phyloP scores from a whole-genome alignment of 2,797 vertebrate species.

The Gymnocypris eckloni region DNA sequence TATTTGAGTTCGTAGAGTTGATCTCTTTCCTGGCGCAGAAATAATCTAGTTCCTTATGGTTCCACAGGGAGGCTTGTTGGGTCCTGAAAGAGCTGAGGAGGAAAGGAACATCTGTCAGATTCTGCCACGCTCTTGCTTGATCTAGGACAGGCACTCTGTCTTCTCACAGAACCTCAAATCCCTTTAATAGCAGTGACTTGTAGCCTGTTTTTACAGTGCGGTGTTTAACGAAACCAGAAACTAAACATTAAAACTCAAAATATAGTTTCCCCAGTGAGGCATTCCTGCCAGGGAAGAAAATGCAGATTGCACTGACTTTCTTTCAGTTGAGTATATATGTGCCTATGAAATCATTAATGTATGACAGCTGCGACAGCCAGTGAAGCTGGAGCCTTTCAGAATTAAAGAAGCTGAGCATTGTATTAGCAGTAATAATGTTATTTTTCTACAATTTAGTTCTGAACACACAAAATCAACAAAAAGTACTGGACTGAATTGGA shows the following conservation, averaged over 20 bases:
- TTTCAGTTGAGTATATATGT: neutral
- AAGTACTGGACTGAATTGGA: neutral
- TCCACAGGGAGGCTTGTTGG: slow-evolving; percentile 37
- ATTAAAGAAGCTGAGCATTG: slow-evolving; percentile 7
- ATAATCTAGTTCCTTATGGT: slow-evolving; percentile 35
- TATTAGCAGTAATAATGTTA: neutral
- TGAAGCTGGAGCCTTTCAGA: neutral
- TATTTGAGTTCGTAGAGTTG: neutral
- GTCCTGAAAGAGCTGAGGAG: slow-evolving; percentile 27
- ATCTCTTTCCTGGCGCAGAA: slow-evolving; percentile 40
- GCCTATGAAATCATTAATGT: slow-evolving; percentile 11
- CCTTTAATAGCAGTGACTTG: slow-evolving; percentile 40
- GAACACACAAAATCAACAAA: slow-evolving; percentile 4
- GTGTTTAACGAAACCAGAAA: slow-evolving; percentile 47
- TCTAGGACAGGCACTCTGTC: slow-evolving; percentile 30
- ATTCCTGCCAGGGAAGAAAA: slow-evolving; percentile 14
- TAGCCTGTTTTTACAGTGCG: slow-evolving; percentile 43
- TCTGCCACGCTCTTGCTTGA: slow-evolving; percentile 30
- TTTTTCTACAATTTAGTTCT: neutral
- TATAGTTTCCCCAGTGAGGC: slow-evolving; percentile 21
- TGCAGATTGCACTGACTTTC: slow-evolving; percentile 1
- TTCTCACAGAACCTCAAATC: slow-evolving; percentile 32
- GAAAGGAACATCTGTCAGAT: slow-evolving; percentile 47
- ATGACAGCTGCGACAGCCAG: neutral
- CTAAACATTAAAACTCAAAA: slow-evolving; percentile 39